Conservation (phyloP, 2,113 vertebrate genomes). For the Lanius collurio region DNA sequence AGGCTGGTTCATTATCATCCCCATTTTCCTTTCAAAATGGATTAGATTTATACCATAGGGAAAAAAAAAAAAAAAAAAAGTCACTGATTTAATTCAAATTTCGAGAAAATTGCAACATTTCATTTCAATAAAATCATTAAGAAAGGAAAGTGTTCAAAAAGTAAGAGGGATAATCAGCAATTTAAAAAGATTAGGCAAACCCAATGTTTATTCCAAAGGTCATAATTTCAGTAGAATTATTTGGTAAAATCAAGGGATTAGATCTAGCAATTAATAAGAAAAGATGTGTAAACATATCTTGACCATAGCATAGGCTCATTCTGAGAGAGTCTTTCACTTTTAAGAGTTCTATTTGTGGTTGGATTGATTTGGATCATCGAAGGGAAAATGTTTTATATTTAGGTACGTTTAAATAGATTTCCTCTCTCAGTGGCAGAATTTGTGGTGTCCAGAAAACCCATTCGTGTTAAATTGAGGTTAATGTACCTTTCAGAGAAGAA, state of each 20-base stretch:
- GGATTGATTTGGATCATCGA: background rate
- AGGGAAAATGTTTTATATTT: background rate
- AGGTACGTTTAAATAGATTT: background rate
- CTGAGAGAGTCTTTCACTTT: background rate
- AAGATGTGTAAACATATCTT: background rate
- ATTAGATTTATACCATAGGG: slow-evolving; percentile 30
- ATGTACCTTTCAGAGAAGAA: background rate
- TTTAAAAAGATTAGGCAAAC: background rate
- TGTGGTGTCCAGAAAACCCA: background rate
- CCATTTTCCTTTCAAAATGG: slow-evolving; percentile 43
- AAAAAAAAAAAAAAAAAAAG: background rate
- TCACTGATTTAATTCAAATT: slow-evolving; percentile 21
- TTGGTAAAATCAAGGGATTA: background rate
- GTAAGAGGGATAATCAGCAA: background rate
- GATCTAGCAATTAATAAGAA: background rate
- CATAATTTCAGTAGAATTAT: background rate
- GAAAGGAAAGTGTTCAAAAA: slow-evolving; percentile 26
- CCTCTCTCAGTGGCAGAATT: background rate
- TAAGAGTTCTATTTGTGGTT: background rate
- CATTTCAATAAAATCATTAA: slow-evolving; percentile 48
- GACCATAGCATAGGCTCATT: background rate
- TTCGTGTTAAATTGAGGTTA: background rate
- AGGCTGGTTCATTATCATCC: slow-evolving; percentile 13
- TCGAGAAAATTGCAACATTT: background rate
- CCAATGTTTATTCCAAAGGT: background rate